Base-by-base conservation (phyloP, 2,797 vertebrate species). In the Siniperca scherzeri region DNA sequence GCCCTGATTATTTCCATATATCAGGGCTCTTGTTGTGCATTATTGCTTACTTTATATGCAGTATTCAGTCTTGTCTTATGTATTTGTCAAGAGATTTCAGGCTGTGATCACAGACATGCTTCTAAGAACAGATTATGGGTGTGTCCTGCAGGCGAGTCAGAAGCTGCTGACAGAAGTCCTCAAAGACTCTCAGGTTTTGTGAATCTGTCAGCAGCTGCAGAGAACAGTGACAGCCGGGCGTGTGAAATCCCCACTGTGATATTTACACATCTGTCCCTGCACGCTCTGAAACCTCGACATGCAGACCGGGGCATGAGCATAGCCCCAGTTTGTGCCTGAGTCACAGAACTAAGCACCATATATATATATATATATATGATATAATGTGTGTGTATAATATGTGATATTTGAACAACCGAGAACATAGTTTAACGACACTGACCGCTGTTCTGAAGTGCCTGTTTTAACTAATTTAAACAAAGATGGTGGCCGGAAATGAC, bases 141-240 rank as follows among this genome's bases (percentile, higher is more conserved):
- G 81, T 60, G 77, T 64, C 73, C 76, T 68, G 48, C 56, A 53
- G 61, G 57, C 65, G 68, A 70, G 70, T 74, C 44, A 52, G 5
- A 33, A 1, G 60, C 62, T 40, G 46, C 6, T 40, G 44, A 27
- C 27, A 27, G 27, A 2, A 27, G n/a, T 44, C 33, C 17, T 68
- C 27, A 6, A 22, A 5, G n/a, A 5, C 12, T 44, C 27, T 38
- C 42, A 72, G 55, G 10, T 21, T 27, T 46, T 30, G 66, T 64
- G 60, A 57, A 11, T 36, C 62, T 60, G 75, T 68, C 68, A 61
- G 68, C 36, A 44, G 52, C 66, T 61, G 56, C 71, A 71, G 52
- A 38, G 36, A 67, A 0, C 25, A 64, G 52, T 64, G 65, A 78
- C 75, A 72, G 71, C 73, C 46, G 33, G 60, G 52, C 13, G 12